Evolutionary conservation across 2,797 vertebrate species (phyloP).

Genomic region (Pelobates cultripes): DNA sequence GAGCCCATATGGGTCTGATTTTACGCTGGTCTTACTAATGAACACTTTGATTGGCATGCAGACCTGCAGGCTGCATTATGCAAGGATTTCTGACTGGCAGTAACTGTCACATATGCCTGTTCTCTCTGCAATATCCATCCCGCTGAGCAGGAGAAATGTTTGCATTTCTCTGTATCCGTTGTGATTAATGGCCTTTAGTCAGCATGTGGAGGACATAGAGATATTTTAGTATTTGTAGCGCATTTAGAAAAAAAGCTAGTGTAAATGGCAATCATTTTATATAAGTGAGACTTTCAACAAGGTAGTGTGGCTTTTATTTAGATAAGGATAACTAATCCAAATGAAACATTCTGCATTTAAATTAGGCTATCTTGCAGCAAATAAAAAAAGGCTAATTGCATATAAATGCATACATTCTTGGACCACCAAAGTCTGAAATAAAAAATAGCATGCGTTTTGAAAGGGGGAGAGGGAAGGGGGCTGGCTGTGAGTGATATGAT

Average conservation of each 20-base stretch:
- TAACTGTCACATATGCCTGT: slow-evolving; percentile 33
- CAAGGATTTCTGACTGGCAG: slow-evolving; percentile 38
- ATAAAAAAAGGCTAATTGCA: too few species aligned
- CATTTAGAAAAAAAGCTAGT: not conserved
- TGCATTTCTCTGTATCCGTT: slow-evolving; percentile 17
- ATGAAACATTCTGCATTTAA: not conserved
- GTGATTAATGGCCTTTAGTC: slow-evolving; percentile 10
- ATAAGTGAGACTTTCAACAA: not conserved
- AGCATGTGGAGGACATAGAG: not conserved
- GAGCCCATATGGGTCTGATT: slow-evolving; percentile 46
- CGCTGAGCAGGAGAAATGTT: slow-evolving; percentile 37
- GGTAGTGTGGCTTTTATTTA: not conserved
- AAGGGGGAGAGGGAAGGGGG: too few species aligned
- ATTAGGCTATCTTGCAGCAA: not conserved
- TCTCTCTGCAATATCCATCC: slow-evolving; percentile 24
- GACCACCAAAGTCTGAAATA: too few species aligned
- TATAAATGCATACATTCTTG: too few species aligned
- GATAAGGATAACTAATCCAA: not conserved
- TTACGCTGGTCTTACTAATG: slow-evolving; percentile 30
- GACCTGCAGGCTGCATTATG: slow-evolving; percentile 22
- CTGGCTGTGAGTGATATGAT: too few species aligned
- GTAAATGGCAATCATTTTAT: not conserved
- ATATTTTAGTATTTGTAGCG: not conserved
- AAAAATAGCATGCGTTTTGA: too few species aligned
- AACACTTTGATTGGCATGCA: slow-evolving; percentile 45